These are phyloP conservation scores for Chrysolina americana DNA, from an alignment of 2,888 invertebrate genomes.

Conservation along the genomic window DNA sequence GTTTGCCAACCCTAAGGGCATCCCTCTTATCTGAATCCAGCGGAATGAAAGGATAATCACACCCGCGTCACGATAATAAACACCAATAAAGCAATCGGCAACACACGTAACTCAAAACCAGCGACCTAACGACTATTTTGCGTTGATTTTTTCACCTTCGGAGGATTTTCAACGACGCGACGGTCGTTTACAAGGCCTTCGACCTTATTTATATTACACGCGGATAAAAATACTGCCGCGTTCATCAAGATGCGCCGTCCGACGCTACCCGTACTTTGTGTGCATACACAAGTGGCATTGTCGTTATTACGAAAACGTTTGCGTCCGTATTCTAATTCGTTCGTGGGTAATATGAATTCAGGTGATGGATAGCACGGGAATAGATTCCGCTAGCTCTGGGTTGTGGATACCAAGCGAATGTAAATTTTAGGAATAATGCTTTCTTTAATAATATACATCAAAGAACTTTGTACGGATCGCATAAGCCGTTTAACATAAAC, in stretches of 20 bases:
- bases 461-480: too few species aligned
- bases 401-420: too few species aligned
- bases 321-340: conserved; percentile 43
- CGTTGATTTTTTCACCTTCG: neutral
- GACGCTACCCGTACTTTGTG: conserved; percentile 43
- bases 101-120: neutral
- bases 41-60: neutral
- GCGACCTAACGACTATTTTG: neutral
- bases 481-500: too few species aligned
- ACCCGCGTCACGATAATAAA: too few species aligned
- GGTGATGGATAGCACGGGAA: conserved; percentile 25
- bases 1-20: neutral
- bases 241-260: conserved; percentile 48
- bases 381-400: neutral
- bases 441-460: too few species aligned
- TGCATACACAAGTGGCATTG: conserved; percentile 45
- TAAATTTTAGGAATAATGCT: neutral
- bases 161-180: conserved; percentile 10
- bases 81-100: too few species aligned
- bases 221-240: conserved; percentile 37
- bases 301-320: conserved; percentile 40
- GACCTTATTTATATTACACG: conserved; percentile 50
- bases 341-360: conserved; percentile 36
- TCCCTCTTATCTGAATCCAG: neutral
- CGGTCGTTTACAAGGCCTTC: conserved; percentile 44